Base-by-base conservation (phyloP, 2,797 vertebrate species). In the Tapera naevia region DNA sequence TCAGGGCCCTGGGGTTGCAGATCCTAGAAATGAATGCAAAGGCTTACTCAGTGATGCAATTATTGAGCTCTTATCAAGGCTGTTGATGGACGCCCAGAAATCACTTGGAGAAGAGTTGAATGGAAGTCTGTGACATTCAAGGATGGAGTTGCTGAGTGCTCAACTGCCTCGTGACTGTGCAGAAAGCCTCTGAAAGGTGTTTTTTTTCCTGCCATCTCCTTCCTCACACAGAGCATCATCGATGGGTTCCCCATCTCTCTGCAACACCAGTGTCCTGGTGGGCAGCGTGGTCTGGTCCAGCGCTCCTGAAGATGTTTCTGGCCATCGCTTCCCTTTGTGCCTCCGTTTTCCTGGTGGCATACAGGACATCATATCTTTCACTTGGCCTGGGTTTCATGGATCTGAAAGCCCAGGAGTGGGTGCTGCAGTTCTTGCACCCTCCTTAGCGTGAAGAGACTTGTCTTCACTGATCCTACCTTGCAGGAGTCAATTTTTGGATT, bases 191-290 rank as follows among this genome's bases (percentile, higher is more conserved):
- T 17, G 75, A 33, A 61, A 58, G 53, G 16, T 22, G 16, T 54
- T 7, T 43, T 7, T 43, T 6, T 41, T 28, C 46, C 39, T 2
- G 1, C 0, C 0, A 33, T n/a, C 64, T 53, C 43, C 51, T 37
- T 53, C 46, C 39, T 64, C 6, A 1, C 61, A 7, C 11, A 11
- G 25, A 76, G 32, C 60, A 19, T 50, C 51, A 10, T 48, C 1
- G 0, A 2, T 0, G 4, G 32, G 17, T 33, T 46, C 30, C 30
- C 39, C 12, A 5, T 60, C 66, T 48, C 76, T 79, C 39, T 54
- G 46, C 41, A 11, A 25, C 22, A 1, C 0, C 0, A 21, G 61
- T 13, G 14, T 7, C 1, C 1, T 0, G 0, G 24, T 19, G 60
- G 32, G 39, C 41, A 50, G 46, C 7, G 0, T 17, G 17, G n/a